phyloP scores from a whole-genome alignment of 2,797 vertebrate species.

The Enteromius fasciolatus region DNA sequence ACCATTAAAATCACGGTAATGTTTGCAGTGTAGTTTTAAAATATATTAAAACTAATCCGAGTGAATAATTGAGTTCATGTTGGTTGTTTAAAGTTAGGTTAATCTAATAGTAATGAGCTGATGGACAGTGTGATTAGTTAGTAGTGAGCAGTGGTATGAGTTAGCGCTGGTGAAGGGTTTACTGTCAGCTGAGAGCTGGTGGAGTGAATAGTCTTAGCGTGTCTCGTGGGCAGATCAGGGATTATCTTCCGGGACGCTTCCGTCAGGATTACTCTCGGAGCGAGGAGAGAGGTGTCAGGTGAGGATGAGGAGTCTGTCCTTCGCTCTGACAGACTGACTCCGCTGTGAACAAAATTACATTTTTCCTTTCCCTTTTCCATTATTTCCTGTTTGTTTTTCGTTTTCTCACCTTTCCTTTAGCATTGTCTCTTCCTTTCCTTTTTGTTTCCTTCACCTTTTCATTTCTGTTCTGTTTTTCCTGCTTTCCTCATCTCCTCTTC shows the following conservation, averaged over 20 bases:
- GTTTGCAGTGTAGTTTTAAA: background rate
- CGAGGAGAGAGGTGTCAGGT: constrained; percentile 34
- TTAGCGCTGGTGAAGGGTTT: too few species aligned
- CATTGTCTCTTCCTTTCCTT: background rate
- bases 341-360: too few species aligned
- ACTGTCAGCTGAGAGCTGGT: too few species aligned
- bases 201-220: constrained; percentile 66
- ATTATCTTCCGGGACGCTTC: constrained; percentile 73
- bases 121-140: too few species aligned
- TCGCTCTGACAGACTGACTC: background rate
- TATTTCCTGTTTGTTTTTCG: background rate
- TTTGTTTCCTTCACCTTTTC: background rate
- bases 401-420: background rate
- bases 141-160: too few species aligned
- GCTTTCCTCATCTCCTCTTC: background rate
- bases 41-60: background rate
- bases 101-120: too few species aligned
- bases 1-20: too few species aligned
- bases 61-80: background rate
- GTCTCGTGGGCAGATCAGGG: constrained; percentile 79
- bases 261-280: constrained; percentile 73
- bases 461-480: background rate
- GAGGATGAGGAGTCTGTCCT: constrained; percentile 64
- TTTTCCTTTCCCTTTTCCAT: background rate
- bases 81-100: background rate